Evolutionary conservation across 2,888 invertebrate genomes (phyloP).

Genomic region (Drosophila pseudotalamancana): DNA sequence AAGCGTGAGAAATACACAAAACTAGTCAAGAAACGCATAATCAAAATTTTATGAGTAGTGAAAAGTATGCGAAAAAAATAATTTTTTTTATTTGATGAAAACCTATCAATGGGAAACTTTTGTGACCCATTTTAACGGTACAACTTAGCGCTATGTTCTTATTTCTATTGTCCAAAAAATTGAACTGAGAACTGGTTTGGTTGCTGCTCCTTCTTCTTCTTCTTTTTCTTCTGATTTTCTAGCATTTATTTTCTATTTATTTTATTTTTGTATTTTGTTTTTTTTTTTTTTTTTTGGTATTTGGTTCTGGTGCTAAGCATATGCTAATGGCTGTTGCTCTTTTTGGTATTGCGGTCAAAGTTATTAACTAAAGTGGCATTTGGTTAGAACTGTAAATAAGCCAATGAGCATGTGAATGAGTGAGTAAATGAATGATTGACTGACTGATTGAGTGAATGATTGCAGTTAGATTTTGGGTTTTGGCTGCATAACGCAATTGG

Average conservation of each 20-base stretch:
- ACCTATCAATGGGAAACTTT: not conserved
- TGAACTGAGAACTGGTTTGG: constrained; percentile 21
- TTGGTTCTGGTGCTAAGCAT: constrained; percentile 68
- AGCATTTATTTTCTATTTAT: constrained; percentile 9
- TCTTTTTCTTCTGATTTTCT: not conserved
- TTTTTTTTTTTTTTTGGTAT: constrained; percentile 10
- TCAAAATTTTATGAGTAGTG: not conserved
- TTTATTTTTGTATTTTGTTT: constrained; percentile 13
- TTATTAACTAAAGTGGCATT: constrained; percentile 70
- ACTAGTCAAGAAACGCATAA: constrained; percentile 1
- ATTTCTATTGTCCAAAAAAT: constrained; percentile 14
- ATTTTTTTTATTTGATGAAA: constrained; percentile 8
- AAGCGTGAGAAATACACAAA: constrained; percentile 36
- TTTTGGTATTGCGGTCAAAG: constrained; percentile 69
- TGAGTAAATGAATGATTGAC: not conserved
- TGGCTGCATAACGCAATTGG: constrained; percentile 28
- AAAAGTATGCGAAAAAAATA: constrained; percentile 17
- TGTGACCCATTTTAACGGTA: constrained; percentile 5
- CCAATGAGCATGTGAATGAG: constrained; percentile 24
- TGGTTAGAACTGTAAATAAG: constrained; percentile 52
- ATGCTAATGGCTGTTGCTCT: constrained; percentile 69
- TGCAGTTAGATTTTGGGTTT: constrained; percentile 21
- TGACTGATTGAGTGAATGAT: constrained; percentile 2
- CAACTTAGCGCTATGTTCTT: constrained; percentile 6
- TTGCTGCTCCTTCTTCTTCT: not conserved